Conservation (phyloP, 1,140 invertebrate species). For the Scaptomyza hsui region DNA sequence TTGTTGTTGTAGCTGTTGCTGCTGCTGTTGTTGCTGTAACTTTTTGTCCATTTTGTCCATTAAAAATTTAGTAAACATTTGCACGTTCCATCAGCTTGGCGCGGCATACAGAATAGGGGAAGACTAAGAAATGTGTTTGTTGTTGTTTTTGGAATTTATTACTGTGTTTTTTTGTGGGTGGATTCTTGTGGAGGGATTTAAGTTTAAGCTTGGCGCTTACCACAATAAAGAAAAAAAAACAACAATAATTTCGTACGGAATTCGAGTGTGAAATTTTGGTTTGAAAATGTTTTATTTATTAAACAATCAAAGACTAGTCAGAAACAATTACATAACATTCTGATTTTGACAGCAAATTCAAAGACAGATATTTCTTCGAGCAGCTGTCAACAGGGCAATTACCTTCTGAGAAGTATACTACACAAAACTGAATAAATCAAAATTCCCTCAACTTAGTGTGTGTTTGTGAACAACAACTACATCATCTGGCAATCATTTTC, state of each 20-base stretch:
- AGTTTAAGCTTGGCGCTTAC: slow-evolving; percentile 46
- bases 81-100: slow-evolving; percentile 48
- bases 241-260: slow-evolving; percentile 72
- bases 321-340: slow-evolving; percentile 36
- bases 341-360: slow-evolving; percentile 50
- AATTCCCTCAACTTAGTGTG: too few relatives aligned
- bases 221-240: slow-evolving; percentile 46
- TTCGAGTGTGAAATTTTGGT: slow-evolving; percentile 69
- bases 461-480: too few relatives aligned
- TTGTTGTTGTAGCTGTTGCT: slow-evolving; percentile 10
- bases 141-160: background rate
- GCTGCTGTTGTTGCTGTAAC: slow-evolving; percentile 38
- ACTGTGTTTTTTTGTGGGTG: background rate
- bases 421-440: too few relatives aligned
- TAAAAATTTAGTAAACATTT: slow-evolving; percentile 52
- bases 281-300: slow-evolving; percentile 65
- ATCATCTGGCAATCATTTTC: too few relatives aligned
- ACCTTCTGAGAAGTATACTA: too few relatives aligned
- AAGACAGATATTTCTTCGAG: background rate
- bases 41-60: slow-evolving; percentile 66
- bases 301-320: slow-evolving; percentile 44
- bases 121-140: background rate
- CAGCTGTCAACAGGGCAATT: too few relatives aligned
- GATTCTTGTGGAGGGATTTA: slow-evolving; percentile 28
- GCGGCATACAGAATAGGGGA: background rate